Percentiles rank a stretch among this genome's conserved stretches.
Evolutionary conservation across 2,113 vertebrate genomes (phyloP).

Genomic region (Butorides virescens): DNA sequence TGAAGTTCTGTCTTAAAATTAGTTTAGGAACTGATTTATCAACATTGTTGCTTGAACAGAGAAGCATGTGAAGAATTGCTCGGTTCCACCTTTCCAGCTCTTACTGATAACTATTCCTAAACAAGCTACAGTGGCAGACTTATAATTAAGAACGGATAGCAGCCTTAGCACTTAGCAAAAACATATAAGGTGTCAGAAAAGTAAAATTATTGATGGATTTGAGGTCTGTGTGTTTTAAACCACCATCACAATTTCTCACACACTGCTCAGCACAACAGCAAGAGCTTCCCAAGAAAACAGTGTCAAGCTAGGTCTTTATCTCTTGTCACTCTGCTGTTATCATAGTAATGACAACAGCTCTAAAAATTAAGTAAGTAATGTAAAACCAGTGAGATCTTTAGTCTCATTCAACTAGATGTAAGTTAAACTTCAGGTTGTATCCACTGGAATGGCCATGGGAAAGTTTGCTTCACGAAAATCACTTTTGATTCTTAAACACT

Average conservation of each 20-base stretch:
- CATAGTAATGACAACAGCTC: not conserved
- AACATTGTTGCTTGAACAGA: not conserved
- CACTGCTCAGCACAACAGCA: not conserved
- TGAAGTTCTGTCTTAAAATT: not conserved
- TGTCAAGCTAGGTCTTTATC: not conserved
- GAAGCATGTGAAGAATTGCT: not conserved
- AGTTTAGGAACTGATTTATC: not conserved
- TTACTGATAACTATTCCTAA: not conserved
- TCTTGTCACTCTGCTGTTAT: not conserved
- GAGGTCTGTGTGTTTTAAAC: not conserved
- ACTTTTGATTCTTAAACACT: not conserved
- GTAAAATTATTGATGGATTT: not conserved
- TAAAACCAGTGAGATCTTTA: not conserved
- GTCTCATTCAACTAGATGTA: not conserved
- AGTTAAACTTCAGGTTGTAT: not conserved
- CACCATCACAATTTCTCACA: not conserved
- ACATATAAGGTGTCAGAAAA: not conserved
- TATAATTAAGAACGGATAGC: not conserved
- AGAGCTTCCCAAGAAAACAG: not conserved
- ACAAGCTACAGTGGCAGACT: not conserved
- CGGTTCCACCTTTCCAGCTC: not conserved
- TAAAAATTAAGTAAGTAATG: not conserved
- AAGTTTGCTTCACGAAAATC: not conserved
- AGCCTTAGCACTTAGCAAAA: not conserved
- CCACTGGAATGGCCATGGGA: rapidly evolving